A percentile compares a stretch with the other conserved stretches of the same genome.
Conservation (phyloP, 1,140 invertebrate species). For the Bathynomus jamesi region DNA sequence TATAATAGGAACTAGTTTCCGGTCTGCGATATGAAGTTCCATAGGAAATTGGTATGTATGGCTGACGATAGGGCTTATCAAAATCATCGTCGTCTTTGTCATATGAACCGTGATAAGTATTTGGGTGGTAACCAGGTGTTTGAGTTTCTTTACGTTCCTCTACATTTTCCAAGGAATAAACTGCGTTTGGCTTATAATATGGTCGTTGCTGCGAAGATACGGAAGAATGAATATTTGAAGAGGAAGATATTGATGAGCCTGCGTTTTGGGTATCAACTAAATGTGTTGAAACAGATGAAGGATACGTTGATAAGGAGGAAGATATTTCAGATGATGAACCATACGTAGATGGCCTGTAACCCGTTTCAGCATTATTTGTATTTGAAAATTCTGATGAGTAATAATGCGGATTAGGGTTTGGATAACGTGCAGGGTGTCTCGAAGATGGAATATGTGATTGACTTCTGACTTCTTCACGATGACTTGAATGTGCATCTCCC, state of each 20-base stretch:
- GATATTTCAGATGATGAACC: background rate
- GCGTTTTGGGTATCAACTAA: too few relatives aligned
- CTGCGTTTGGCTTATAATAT: background rate
- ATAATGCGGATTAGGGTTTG: too few relatives aligned
- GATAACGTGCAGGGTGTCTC: too few relatives aligned
- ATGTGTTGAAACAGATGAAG: too few relatives aligned
- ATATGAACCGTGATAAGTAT: background rate
- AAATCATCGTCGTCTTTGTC: background rate
- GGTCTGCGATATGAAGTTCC: too few relatives aligned
- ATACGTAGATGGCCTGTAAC: background rate
- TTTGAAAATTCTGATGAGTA: background rate
- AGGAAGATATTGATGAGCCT: too few relatives aligned
- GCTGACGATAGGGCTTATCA: background rate
- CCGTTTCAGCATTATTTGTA: background rate
- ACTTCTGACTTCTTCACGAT: background rate
- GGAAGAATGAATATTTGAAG: too few relatives aligned
- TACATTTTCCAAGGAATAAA: background rate
- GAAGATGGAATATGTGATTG: background rate
- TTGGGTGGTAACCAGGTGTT: background rate
- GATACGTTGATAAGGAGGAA: too few relatives aligned
- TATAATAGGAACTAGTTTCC: too few relatives aligned
- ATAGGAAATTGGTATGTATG: too few relatives aligned
- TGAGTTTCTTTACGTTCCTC: background rate
- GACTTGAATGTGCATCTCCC: background rate
- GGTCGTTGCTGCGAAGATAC: background rate